These are phyloP conservation scores for Alloplasta piceator DNA, from an alignment of 2,888 invertebrate species.

Conservation along the genomic window DNA sequence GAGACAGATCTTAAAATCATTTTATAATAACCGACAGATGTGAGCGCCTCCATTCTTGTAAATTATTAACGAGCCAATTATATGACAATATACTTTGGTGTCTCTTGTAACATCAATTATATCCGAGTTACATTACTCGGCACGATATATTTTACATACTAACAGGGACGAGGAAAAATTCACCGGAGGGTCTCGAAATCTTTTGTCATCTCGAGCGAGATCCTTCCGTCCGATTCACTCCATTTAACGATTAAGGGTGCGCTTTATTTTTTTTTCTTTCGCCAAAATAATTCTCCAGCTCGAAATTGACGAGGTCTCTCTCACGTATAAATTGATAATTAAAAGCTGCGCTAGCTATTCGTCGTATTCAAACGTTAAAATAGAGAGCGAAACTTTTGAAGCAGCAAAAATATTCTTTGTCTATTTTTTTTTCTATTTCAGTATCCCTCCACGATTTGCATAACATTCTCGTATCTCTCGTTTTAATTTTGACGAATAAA, in stretches of 20 bases:
- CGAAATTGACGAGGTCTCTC: slow-evolving; percentile 54
- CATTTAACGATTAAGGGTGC: slow-evolving; percentile 72
- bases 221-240: slow-evolving; percentile 71
- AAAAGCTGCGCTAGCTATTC: slow-evolving; percentile 63
- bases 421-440: slow-evolving; percentile 38
- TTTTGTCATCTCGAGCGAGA: slow-evolving; percentile 66
- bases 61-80: slow-evolving; percentile 60
- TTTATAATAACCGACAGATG: slow-evolving; percentile 42
- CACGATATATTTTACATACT: slow-evolving; percentile 21
- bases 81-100: slow-evolving; percentile 34
- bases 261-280: slow-evolving; percentile 35
- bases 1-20: not conserved
- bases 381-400: slow-evolving; percentile 44
- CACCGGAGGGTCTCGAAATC: slow-evolving; percentile 1
- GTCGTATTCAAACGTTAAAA: slow-evolving; percentile 24
- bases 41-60: slow-evolving; percentile 14
- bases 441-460: slow-evolving; percentile 61
- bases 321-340: slow-evolving; percentile 69
- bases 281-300: slow-evolving; percentile 3
- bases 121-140: slow-evolving; percentile 68
- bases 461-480: slow-evolving; percentile 46
- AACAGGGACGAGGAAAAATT: slow-evolving; percentile 23
- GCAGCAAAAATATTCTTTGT: slow-evolving; percentile 34
- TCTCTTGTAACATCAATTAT: slow-evolving; percentile 41
- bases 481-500: too few relatives aligned